These are phyloP conservation scores for Pyrocephalus nanus DNA, from an alignment of 2,797 vertebrate species.

Conservation along the genomic window DNA sequence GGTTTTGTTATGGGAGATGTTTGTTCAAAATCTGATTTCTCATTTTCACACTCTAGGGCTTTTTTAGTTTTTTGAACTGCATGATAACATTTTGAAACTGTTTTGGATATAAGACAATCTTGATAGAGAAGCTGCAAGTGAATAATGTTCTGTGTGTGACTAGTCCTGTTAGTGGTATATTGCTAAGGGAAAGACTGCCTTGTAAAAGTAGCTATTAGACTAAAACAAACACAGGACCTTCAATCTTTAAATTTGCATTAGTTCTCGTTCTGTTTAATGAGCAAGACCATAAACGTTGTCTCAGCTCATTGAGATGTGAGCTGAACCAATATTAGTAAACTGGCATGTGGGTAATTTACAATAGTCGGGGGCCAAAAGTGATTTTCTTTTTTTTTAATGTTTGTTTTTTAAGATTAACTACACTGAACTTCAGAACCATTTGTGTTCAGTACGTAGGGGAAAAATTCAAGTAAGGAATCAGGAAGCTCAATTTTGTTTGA, in stretches of 20 bases:
- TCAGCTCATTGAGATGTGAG: neutral
- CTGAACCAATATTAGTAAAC: neutral
- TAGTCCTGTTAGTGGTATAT: neutral
- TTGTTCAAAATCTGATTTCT: neutral
- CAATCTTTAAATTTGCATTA: neutral
- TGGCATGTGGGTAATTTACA: neutral
- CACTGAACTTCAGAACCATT: neutral
- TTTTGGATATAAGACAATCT: neutral
- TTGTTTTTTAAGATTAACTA: neutral
- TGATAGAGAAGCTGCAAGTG: neutral
- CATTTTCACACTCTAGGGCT: neutral
- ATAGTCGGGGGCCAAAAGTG: neutral
- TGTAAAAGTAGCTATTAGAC: neutral
- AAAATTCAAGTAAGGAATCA: neutral
- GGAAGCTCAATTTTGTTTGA: neutral
- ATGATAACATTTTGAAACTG: neutral
- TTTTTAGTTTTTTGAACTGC: neutral
- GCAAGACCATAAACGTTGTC: neutral
- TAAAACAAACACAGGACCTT: neutral
- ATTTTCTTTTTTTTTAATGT: neutral
- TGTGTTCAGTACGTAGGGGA: neutral
- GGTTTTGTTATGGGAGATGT: neutral
- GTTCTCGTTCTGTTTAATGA: neutral
- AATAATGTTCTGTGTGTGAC: neutral
- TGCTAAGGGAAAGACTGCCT: neutral